phyloP scores from a whole-genome alignment of 2,888 invertebrate species.

The Andrena hattorfiana region DNA sequence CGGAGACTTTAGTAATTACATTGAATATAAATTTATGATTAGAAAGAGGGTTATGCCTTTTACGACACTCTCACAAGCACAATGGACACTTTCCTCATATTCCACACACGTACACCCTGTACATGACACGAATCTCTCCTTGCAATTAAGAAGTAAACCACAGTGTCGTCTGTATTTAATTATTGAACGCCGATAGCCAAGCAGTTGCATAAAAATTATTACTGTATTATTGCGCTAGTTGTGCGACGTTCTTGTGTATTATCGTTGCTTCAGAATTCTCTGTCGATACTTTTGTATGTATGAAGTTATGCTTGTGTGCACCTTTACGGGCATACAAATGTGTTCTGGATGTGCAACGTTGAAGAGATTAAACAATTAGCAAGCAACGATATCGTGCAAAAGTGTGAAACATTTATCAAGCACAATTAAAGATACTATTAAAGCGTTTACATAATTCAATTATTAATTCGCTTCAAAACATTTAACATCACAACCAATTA shows the following conservation, averaged over 20 bases:
- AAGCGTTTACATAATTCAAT: too few species aligned
- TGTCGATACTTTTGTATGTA: conserved; percentile 61
- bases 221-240: conserved; percentile 56
- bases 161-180: conserved; percentile 49
- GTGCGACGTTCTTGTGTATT: conserved; percentile 60
- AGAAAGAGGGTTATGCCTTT: background rate
- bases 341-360: conserved; percentile 58
- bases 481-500: too few species aligned
- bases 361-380: conserved; percentile 51
- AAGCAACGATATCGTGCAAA: conserved; percentile 57
- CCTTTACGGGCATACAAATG: conserved; percentile 58
- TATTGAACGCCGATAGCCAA: conserved; percentile 55
- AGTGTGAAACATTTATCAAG: background rate
- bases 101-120: background rate
- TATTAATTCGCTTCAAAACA: too few species aligned
- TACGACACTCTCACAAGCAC: background rate
- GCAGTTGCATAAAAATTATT: conserved; percentile 54
- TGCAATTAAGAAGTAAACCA: conserved; percentile 28
- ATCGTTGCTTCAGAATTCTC: conserved; percentile 57
- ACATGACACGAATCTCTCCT: conserved; percentile 7
- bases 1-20: too few species aligned
- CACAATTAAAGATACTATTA: too few species aligned
- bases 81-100: background rate
- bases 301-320: conserved; percentile 61
- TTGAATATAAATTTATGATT: background rate